Evolutionary conservation across 2,797 vertebrate genomes (phyloP).

Genomic region (Gastrophryne carolinensis): DNA sequence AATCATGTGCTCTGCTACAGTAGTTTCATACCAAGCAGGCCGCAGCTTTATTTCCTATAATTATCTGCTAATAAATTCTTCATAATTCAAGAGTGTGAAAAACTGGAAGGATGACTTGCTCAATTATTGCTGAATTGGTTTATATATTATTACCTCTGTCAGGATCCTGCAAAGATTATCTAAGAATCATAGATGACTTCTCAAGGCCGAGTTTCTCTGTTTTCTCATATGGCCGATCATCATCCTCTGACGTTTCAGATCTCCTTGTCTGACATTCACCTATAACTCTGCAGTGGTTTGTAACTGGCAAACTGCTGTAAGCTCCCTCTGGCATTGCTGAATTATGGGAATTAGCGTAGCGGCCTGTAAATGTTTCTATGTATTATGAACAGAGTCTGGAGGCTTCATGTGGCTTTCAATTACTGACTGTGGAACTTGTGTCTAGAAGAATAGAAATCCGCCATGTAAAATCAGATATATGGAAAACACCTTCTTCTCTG

Average conservation of each 20-base stretch:
- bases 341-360: background rate
- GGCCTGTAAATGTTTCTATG: background rate
- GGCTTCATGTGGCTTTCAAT: background rate
- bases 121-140: background rate
- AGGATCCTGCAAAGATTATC: conserved; percentile 5
- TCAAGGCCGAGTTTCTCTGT: background rate
- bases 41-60: conserved; percentile 21
- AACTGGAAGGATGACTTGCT: background rate
- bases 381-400: background rate
- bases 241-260: background rate
- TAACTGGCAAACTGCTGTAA: background rate
- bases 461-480: background rate
- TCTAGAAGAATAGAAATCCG: background rate
- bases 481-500: background rate
- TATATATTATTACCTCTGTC: conserved; percentile 1
- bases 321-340: background rate
- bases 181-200: background rate
- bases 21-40: conserved; percentile 2
- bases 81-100: conserved; percentile 7
- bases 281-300: background rate
- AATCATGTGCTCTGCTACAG: background rate
- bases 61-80: conserved; percentile 1
- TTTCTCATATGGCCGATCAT: background rate
- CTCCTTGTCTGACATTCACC: background rate
- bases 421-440: background rate